A percentile compares a stretch with the other conserved stretches of the same genome.
These are phyloP conservation scores for Delia radicum DNA, from an alignment of 1,140 invertebrate genomes.

Conservation along the genomic window DNA sequence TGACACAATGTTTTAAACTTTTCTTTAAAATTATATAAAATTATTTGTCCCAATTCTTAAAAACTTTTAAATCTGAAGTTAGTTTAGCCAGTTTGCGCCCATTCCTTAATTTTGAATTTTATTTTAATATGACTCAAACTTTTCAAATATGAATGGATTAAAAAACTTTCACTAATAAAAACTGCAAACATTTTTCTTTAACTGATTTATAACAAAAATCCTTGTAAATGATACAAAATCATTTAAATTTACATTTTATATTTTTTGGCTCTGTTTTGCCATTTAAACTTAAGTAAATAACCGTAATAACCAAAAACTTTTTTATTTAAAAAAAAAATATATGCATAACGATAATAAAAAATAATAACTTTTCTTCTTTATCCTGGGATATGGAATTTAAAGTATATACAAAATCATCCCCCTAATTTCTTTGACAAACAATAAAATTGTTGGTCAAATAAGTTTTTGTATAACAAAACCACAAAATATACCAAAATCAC, in stretches of 20 bases:
- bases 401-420: background rate
- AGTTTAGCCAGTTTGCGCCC: too few species aligned
- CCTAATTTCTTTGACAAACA: background rate
- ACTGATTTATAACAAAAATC: background rate
- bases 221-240: background rate
- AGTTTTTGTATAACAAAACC: background rate
- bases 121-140: too few species aligned
- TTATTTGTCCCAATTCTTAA: too few species aligned
- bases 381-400: background rate
- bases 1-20: too few species aligned
- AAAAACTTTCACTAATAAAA: background rate
- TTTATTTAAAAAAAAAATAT: background rate
- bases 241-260: background rate
- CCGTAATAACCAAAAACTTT: background rate
- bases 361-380: background rate
- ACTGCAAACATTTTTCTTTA: too few species aligned
- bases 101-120: too few species aligned
- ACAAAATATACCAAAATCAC: constrained; percentile 23
- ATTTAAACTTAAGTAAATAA: background rate
- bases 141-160: too few species aligned
- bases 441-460: background rate
- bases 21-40: too few species aligned
- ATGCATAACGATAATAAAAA: background rate
- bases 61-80: too few species aligned
- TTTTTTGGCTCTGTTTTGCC: background rate